These are phyloP conservation scores for Dione juno DNA, from an alignment of 2,888 invertebrate species.

Conservation along the genomic window DNA sequence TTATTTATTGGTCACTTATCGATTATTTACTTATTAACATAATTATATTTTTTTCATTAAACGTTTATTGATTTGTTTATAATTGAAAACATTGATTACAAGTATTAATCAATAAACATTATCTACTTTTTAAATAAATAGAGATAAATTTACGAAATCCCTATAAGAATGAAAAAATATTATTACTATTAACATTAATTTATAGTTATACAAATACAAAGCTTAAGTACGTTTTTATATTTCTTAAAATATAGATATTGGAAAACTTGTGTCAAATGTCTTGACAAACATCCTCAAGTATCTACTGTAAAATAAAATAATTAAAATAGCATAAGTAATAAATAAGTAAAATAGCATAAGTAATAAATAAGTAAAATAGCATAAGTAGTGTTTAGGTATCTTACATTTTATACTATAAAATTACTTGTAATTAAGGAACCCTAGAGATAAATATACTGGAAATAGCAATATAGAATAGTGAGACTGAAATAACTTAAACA, in stretches of 20 bases:
- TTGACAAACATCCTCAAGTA: neutral
- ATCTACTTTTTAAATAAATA: neutral
- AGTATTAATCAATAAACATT: neutral
- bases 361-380: too few relatives aligned
- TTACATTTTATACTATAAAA: too few relatives aligned
- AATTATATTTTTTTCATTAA: slow-evolving; percentile 3
- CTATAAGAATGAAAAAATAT: neutral
- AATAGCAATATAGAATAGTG: neutral
- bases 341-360: too few relatives aligned
- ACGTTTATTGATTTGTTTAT: slow-evolving; percentile 9
- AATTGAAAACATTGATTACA: slow-evolving; percentile 19
- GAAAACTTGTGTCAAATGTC: neutral
- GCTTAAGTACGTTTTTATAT: too few relatives aligned
- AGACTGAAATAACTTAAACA: neutral
- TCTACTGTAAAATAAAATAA: too few relatives aligned
- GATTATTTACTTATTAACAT: slow-evolving; percentile 20
- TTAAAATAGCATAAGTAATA: too few relatives aligned
- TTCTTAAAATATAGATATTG: too few relatives aligned
- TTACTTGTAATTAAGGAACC: too few relatives aligned
- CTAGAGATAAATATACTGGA: neutral
- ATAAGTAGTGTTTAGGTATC: too few relatives aligned
- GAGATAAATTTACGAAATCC: neutral
- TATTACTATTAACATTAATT: too few relatives aligned
- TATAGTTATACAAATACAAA: too few relatives aligned
- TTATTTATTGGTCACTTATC: slow-evolving; percentile 13